Conservation (phyloP, 2,888 invertebrate genomes). For the Cerastis leucographa region DNA sequence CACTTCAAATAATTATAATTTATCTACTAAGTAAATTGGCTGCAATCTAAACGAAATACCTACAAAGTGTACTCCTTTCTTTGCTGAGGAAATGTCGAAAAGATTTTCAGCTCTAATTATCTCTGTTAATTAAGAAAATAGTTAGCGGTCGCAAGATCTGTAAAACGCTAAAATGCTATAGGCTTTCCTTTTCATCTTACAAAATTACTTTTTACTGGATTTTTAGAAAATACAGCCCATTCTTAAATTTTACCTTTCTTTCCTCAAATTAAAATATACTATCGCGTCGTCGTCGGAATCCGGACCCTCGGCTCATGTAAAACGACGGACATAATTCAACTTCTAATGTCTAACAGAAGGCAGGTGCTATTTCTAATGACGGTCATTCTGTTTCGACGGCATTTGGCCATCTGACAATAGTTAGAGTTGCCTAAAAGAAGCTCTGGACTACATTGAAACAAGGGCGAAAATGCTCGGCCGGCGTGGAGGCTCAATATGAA, state of each 20-base stretch:
- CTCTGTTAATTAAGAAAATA: constrained; percentile 49
- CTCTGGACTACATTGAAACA: constrained; percentile 54
- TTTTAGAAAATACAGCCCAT: constrained; percentile 9
- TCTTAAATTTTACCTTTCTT: constrained; percentile 12
- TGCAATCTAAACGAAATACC: constrained; percentile 5
- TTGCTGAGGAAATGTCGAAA: constrained; percentile 36
- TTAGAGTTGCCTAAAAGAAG: constrained; percentile 38
- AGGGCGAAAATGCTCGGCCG: constrained; percentile 43
- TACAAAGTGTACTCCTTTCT: constrained; percentile 9
- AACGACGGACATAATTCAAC: constrained; percentile 65
- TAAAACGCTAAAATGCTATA: constrained; percentile 6
- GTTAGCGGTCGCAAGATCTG: constrained; percentile 14
- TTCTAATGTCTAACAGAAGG: constrained; percentile 76
- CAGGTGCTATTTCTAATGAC: constrained; percentile 82
- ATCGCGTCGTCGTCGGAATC: constrained; percentile 2
- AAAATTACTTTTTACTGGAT: neutral
- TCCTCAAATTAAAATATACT: constrained; percentile 53
- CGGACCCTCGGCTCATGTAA: constrained; percentile 35
- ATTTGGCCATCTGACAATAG: constrained; percentile 72
- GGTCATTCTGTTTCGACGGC: constrained; percentile 72
- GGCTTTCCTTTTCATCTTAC: constrained; percentile 8
- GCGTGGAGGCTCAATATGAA: constrained; percentile 38
- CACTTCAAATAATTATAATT: constrained; percentile 13
- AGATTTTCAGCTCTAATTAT: constrained; percentile 44
- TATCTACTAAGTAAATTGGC: constrained; percentile 8